Evolutionary conservation across 64 coral and sea anemone genomes (phyloP).

Genomic region (Acropora tenuis): DNA sequence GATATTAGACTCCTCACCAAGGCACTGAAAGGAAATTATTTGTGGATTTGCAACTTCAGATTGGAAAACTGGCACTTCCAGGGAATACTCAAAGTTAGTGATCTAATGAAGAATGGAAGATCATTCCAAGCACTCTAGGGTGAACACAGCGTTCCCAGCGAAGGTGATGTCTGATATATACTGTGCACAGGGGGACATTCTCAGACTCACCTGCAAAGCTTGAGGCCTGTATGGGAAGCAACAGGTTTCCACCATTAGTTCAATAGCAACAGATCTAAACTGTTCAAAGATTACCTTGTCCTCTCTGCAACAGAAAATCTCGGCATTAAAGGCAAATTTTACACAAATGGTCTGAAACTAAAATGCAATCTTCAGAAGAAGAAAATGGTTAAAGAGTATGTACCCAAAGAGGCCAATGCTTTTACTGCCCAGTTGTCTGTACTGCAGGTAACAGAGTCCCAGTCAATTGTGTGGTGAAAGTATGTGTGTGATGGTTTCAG

Average conservation of each 20-base stretch:
- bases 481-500: too few relatives aligned
- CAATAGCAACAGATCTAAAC: slow-evolving; percentile 1
- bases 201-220: slow-evolving; percentile 34
- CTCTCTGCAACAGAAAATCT: slow-evolving; percentile 41
- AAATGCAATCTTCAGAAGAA: slow-evolving; percentile 68
- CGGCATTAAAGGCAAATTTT: slow-evolving; percentile 38
- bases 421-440: slow-evolving; percentile 22
- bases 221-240: slow-evolving; percentile 38
- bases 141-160: slow-evolving; percentile 24
- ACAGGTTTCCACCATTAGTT: slow-evolving; percentile 57
- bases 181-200: slow-evolving; percentile 13
- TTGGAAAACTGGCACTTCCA: too few relatives aligned
- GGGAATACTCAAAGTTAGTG: too few relatives aligned
- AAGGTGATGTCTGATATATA: slow-evolving; percentile 47
- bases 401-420: slow-evolving; percentile 34
- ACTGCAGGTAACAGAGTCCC: too few relatives aligned
- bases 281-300: slow-evolving; percentile 38
- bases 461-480: too few relatives aligned
- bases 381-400: not conserved
- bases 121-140: not conserved
- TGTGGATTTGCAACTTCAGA: too few relatives aligned
- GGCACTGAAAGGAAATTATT: too few relatives aligned
- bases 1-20: too few relatives aligned
- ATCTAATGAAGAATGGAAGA: too few relatives aligned
- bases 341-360: slow-evolving; percentile 45